These are phyloP conservation scores for Eristalis arbustorum DNA, from an alignment of 2,888 invertebrate genomes.

Conservation along the genomic window DNA sequence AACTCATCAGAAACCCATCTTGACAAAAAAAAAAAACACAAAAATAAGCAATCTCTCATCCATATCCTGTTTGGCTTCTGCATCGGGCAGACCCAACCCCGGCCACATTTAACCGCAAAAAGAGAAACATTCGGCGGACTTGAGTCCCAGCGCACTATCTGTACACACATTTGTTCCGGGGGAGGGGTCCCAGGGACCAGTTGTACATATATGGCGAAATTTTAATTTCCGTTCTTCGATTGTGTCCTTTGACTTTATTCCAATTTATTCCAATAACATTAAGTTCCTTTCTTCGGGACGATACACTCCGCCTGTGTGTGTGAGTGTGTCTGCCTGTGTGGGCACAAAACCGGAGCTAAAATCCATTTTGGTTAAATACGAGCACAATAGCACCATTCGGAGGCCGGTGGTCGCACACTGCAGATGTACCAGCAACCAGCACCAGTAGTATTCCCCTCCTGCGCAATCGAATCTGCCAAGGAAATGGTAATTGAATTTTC, in stretches of 20 bases:
- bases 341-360: slow-evolving; percentile 18
- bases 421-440: slow-evolving; percentile 23
- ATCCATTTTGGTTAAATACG: slow-evolving; percentile 53
- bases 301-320: not conserved
- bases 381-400: slow-evolving; percentile 23
- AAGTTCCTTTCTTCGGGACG: slow-evolving; percentile 44
- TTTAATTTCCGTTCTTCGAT: slow-evolving; percentile 64
- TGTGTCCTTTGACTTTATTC: slow-evolving; percentile 66
- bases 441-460: not conserved
- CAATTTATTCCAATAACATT: slow-evolving; percentile 66
- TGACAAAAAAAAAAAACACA: not conserved
- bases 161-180: slow-evolving; percentile 28
- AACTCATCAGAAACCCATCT: not conserved
- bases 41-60: not conserved
- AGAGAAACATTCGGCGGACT: not conserved
- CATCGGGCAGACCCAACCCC: slow-evolving; percentile 18
- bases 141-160: slow-evolving; percentile 1
- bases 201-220: slow-evolving; percentile 23
- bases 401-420: slow-evolving; percentile 38
- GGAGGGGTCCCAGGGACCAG: not conserved
- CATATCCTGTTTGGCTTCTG: slow-evolving; percentile 1
- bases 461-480: slow-evolving; percentile 63
- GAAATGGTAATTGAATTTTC: slow-evolving; percentile 78
- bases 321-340: not conserved
- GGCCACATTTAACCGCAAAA: slow-evolving; percentile 24